Conservation (phyloP, 2,888 invertebrate species). For the Caenorhabditis uteleia region DNA sequence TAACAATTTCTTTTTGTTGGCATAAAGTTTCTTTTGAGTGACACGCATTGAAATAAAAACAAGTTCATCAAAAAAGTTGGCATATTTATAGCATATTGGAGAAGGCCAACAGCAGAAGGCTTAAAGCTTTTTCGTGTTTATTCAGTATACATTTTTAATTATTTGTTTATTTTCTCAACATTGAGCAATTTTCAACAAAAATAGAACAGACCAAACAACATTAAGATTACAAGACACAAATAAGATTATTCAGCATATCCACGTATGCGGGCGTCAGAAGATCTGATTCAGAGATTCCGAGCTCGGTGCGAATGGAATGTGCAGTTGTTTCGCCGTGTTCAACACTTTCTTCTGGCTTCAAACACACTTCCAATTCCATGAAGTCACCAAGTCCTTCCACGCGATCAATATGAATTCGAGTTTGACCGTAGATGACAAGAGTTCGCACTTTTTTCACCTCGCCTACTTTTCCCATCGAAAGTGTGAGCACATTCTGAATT, state of each 20-base stretch:
- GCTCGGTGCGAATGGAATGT: slow-evolving; percentile 76
- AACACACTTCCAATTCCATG: slow-evolving; percentile 83
- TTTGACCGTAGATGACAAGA: slow-evolving; percentile 82
- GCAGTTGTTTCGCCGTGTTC: slow-evolving; percentile 80
- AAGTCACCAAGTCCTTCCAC: slow-evolving; percentile 82
- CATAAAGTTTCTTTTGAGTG: too few species aligned
- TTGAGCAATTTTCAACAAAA: too few species aligned
- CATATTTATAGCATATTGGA: too few species aligned
- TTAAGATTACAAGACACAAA: too few species aligned
- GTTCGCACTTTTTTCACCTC: slow-evolving; percentile 79
- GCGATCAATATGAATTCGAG: slow-evolving; percentile 83
- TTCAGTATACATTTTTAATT: too few species aligned
- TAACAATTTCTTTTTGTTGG: too few species aligned
- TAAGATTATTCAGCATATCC: slow-evolving; percentile 57
- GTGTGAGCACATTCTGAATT: slow-evolving; percentile 71
- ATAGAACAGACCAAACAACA: too few species aligned
- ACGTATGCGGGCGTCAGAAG: slow-evolving; percentile 59
- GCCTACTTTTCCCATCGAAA: slow-evolving; percentile 79
- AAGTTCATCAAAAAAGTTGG: too few species aligned
- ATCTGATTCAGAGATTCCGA: slow-evolving; percentile 71
- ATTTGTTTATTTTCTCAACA: too few species aligned
- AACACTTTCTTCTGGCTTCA: slow-evolving; percentile 77
- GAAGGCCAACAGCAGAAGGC: too few species aligned
- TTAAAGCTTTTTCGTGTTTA: too few species aligned
- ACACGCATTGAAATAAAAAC: too few species aligned